Base-by-base conservation (phyloP, 2,113 vertebrate species). In the Gadus chalcogrammus region DNA sequence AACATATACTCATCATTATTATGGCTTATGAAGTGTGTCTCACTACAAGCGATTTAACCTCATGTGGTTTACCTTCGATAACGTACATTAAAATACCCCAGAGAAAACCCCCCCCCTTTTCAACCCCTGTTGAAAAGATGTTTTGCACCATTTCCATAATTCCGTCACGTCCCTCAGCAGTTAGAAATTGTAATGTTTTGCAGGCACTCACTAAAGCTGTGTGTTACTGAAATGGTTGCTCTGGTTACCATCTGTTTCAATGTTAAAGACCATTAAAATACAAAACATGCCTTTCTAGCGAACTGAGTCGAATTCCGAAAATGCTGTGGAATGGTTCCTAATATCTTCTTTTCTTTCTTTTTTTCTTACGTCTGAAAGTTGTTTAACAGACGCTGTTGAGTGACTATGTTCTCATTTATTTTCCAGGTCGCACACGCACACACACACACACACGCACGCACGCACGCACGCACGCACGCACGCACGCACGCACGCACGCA, bases 231-330 rank as follows among this genome's bases (percentile, higher is more conserved):
- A 48, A 48, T 9, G 42, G 42, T 12, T 48, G 8, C 42, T 13
- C 42, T 48, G 42, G 42, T 2, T 66, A 3, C 64, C 79, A 81
- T 83, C 81, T 87, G 70, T 86, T 86, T 85, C 28, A 60, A 70
- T 80, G 81, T 79, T 73, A 75, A 75, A 20, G 56, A 31, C 24
- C 58, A 4, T 42, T 13, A 6, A 42, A 63, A 72, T 63, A 52
- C 27, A 38, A 55, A 64, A 38, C 63, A 65, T 31, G 28, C 27
- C 18, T 42, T 53, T 42, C 52, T 61, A 12, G 18, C 2, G 56
- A 64, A 64, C 55, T 7, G 11, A 22, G 16, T 27, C 42, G 22
- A 69, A 16, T 67, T 67, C n/a, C 18, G 59, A 27, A 65, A 69
- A 73, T 58, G 22, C 27, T 58, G 71, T 22, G 15, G 68, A 73